phyloP scores from a whole-genome alignment of 2,888 invertebrate genomes.

The Unio delphinus region DNA sequence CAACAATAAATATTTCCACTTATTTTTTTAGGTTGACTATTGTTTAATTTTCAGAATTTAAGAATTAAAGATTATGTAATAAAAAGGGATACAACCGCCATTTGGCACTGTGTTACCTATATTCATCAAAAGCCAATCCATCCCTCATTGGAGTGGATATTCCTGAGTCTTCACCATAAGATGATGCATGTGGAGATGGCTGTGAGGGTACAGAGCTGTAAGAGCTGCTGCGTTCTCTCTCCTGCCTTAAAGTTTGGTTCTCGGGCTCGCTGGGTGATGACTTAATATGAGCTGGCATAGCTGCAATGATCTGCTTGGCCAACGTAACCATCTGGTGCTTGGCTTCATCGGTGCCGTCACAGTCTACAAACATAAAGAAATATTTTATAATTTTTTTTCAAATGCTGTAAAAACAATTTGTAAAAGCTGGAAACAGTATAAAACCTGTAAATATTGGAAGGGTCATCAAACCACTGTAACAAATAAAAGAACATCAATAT shows the following conservation, averaged over 20 bases:
- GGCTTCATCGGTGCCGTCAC: conserved; percentile 36
- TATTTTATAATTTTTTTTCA: too few relatives aligned
- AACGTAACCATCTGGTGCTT: conserved; percentile 77
- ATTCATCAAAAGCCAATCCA: conserved; percentile 66
- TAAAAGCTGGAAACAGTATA: too few relatives aligned
- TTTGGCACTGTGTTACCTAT: conserved; percentile 47
- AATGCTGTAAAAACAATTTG: too few relatives aligned
- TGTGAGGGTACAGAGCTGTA: conserved; percentile 75
- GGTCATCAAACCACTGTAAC: too few relatives aligned
- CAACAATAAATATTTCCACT: too few relatives aligned
- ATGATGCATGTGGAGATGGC: conserved; percentile 55
- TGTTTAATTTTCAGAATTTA: too few relatives aligned
- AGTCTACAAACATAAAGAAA: conserved; percentile 8
- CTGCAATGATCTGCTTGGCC: conserved; percentile 98
- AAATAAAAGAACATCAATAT: too few relatives aligned
- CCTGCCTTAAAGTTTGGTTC: conserved; percentile 40
- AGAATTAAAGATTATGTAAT: too few relatives aligned
- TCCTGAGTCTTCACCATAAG: conserved; percentile 72
- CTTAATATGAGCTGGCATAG: conserved; percentile 98
- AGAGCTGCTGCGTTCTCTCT: conserved; percentile 79
- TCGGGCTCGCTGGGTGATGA: conserved; percentile 73
- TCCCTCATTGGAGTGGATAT: conserved; percentile 70
- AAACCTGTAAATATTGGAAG: too few relatives aligned
- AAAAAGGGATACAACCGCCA: too few relatives aligned
- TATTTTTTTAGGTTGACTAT: too few relatives aligned